Percentiles rank a stretch among this genome's conserved stretches.
Evolutionary conservation across 2,888 invertebrate species (phyloP).

Genomic region (Ferrisia virgata): DNA sequence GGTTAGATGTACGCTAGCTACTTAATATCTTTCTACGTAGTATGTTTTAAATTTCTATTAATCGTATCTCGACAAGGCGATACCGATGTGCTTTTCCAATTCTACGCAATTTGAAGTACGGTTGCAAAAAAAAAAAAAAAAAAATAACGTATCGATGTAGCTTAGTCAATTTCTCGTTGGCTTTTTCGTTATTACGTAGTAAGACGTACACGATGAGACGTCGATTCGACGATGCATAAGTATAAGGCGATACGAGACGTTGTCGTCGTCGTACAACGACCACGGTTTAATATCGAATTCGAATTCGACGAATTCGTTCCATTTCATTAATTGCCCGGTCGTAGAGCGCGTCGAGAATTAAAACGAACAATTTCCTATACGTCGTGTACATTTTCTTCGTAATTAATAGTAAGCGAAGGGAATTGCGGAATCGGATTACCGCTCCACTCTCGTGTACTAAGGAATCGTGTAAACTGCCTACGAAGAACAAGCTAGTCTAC

Average conservation of each 20-base stretch:
- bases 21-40: no score
- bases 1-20: not conserved
- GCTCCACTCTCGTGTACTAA: not conserved
- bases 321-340: not conserved
- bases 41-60: not conserved
- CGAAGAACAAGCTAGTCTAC: not conserved
- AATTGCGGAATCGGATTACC: slow-evolving; percentile 1
- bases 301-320: not conserved
- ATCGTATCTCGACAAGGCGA: not conserved
- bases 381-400: not conserved
- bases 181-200: not conserved
- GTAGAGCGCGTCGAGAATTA: not conserved
- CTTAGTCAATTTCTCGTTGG: not conserved
- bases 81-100: not conserved
- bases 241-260: no score
- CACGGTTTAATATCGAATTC: not conserved
- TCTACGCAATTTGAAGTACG: not conserved
- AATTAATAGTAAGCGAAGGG: not conserved
- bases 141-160: not conserved
- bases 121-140: not conserved
- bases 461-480: not conserved
- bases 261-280: not conserved
- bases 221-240: not conserved
- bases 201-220: not conserved
- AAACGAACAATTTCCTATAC: not conserved